A percentile compares a stretch with the other conserved stretches of the same genome.
Evolutionary conservation across 2,113 vertebrate species (phyloP).

Genomic region (Aptenodytes patagonicus): DNA sequence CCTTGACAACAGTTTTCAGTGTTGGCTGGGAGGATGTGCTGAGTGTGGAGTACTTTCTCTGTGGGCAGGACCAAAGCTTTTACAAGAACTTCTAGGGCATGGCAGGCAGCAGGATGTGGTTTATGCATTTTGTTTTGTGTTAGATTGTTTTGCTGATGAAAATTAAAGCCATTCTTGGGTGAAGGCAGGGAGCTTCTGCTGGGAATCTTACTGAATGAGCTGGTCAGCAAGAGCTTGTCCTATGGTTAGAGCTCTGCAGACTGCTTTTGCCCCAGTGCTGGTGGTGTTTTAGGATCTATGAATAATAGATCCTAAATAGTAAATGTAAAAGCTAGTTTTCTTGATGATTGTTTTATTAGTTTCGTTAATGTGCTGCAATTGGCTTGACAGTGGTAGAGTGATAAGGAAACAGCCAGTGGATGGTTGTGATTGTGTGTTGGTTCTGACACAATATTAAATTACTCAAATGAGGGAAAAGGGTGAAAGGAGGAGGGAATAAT

Average conservation of each 20-base stretch:
- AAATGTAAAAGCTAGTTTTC: background rate
- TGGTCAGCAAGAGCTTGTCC: background rate
- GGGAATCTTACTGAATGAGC: background rate
- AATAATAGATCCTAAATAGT: background rate
- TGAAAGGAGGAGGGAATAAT: background rate
- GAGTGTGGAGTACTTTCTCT: conserved; percentile 2
- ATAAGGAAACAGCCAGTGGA: background rate
- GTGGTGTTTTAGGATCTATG: background rate
- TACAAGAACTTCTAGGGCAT: background rate
- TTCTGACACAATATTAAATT: background rate
- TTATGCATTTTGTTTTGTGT: conserved; percentile 29
- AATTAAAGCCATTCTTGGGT: conserved; percentile 25
- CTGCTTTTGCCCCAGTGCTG: background rate
- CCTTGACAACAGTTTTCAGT: background rate
- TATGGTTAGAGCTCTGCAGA: background rate
- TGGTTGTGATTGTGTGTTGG: background rate
- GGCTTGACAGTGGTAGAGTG: background rate
- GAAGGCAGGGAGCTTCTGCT: background rate
- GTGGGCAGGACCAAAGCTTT: background rate
- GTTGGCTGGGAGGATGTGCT: background rate
- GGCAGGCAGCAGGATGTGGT: conserved; percentile 59
- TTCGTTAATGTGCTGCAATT: background rate
- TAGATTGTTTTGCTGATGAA: background rate
- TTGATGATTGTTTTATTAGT: background rate
- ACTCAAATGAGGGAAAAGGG: background rate